Base-by-base conservation (phyloP, 92 coral and sea anemone species). In the Palythoa heliodiscus region DNA sequence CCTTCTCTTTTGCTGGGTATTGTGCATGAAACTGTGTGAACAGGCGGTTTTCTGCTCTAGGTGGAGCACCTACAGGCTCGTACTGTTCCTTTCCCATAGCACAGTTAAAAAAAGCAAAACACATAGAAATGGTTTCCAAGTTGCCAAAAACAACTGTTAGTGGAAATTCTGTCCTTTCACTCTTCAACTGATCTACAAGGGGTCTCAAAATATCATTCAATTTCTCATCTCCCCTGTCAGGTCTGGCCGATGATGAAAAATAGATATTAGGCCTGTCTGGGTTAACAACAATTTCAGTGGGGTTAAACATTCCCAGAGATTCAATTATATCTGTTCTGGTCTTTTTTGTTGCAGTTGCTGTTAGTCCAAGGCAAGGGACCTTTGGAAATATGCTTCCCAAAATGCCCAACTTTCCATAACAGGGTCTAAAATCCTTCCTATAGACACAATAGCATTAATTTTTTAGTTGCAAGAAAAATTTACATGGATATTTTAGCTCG, bases 1-100 rank as follows among this genome's bases (percentile, higher is more conserved):
- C 90, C 55, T 82, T 57, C 55, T 92, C 91, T 81, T 89, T 73
- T 52, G 38, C 63, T n/a, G 97, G 93, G 74, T 89, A 93, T 60
- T 93, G 88, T 2, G 97, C 91, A 82, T 93, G 97, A 52, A 73
- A 93, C 67, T 79, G 88, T 16, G 88, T 35, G 84, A 93, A 90
- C 70, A 93, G 70, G 15, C 95, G 84, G 84, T 92, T 90, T 70
- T n/a, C 80, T 63, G 87, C 84, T 48, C 5, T 43, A 3, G 43
- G 64, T 57, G 12, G 85, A 40, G 88, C 75, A 23, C 79, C 85
- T 48, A 83, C 66, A 58, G 95, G 95, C 25, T 92, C 89, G 75
- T 84, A 87, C 50, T 92, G 92, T 12, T 60, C 57, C 39, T 58
- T 83, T 17, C 87, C 92, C 83, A 92, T 75, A 43, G 75, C 75